A percentile compares a stretch with the other conserved stretches of the same genome.
Conservation (phyloP, 2,113 vertebrate species). For the Falcunculus frontatus region DNA sequence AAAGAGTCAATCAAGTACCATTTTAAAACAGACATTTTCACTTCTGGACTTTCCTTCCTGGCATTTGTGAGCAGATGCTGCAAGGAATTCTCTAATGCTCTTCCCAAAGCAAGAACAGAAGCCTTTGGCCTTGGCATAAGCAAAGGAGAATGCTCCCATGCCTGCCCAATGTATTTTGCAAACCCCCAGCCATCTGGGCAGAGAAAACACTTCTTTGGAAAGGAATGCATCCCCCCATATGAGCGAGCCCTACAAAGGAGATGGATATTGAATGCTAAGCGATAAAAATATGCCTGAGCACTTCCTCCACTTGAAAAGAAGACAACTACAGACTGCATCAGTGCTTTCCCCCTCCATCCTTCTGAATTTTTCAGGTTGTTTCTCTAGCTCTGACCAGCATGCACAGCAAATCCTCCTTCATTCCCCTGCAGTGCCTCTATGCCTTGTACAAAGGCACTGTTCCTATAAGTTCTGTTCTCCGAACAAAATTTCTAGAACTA, state of each 20-base stretch:
- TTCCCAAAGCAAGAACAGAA: not conserved
- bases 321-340: not conserved
- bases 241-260: not conserved
- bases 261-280: not conserved
- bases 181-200: not conserved
- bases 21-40: not conserved
- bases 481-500: not conserved
- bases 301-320: not conserved
- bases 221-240: not conserved
- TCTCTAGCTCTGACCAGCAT: not conserved
- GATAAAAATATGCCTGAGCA: not conserved
- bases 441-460: not conserved
- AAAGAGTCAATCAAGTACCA: not conserved
- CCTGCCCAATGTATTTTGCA: not conserved
- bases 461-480: not conserved
- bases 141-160: not conserved
- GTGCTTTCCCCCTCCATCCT: not conserved
- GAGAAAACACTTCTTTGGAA: not conserved
- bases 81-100: not conserved
- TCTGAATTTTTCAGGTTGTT: not conserved
- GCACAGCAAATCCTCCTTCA: not conserved
- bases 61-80: slow-evolving; percentile 7
- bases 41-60: not conserved
- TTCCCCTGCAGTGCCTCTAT: not conserved
- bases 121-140: not conserved